Percentiles rank a stretch among this genome's conserved stretches.
These are phyloP conservation scores for Leucopternis melanops DNA, from an alignment of 2,113 vertebrate genomes.

Conservation along the genomic window DNA sequence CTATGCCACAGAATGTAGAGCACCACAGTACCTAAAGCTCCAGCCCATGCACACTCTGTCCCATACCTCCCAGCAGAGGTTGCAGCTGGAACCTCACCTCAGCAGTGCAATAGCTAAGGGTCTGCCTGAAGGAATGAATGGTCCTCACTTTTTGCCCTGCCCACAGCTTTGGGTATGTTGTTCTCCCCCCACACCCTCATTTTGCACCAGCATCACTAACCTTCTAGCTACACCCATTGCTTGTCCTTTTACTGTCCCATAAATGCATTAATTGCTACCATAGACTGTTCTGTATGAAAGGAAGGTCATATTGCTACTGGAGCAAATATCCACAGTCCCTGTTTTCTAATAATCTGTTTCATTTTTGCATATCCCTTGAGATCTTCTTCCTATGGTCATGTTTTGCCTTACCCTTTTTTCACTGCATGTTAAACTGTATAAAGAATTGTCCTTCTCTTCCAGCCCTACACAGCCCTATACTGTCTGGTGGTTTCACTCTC, in stretches of 20 bases:
- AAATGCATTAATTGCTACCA: neutral
- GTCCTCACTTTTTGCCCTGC: neutral
- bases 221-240: neutral
- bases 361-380: neutral
- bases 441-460: neutral
- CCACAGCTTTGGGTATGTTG: accelerated
- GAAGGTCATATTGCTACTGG: neutral
- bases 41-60: neutral
- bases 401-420: neutral
- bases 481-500: neutral
- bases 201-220: neutral
- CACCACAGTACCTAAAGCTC: neutral
- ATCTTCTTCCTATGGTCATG: neutral
- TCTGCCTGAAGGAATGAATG: neutral
- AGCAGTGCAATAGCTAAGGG: neutral
- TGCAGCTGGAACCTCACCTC: neutral
- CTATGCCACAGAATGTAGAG: neutral
- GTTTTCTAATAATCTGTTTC: neutral
- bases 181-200: neutral
- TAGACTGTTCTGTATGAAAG: neutral
- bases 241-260: neutral
- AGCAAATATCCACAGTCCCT: neutral
- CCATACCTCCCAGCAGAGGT: neutral
- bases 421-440: neutral
- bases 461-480: neutral